These are phyloP conservation scores for Marmota flaviventris DNA, from an alignment of 2,113 vertebrate species.

Conservation along the genomic window DNA sequence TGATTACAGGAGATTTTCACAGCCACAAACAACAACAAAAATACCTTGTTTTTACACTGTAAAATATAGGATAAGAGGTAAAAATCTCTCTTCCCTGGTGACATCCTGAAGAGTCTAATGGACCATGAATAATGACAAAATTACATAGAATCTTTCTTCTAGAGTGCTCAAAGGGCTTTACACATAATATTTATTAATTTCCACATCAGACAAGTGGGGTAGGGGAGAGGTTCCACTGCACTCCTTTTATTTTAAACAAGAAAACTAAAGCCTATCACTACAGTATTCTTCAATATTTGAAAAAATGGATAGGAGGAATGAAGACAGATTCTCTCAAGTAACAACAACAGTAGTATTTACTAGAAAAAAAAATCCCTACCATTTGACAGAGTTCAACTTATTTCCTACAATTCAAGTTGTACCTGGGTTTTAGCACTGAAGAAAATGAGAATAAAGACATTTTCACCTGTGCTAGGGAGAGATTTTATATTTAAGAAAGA, in stretches of 20 bases:
- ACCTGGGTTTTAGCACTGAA: neutral
- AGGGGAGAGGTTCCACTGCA: neutral
- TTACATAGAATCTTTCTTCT: constrained; percentile 64
- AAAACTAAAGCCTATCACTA: constrained; percentile 7
- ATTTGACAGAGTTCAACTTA: neutral
- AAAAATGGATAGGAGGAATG: constrained; percentile 1
- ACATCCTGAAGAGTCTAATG: constrained; percentile 64
- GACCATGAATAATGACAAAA: constrained; percentile 72
- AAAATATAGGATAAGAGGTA: constrained; percentile 41
- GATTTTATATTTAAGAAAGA: neutral
- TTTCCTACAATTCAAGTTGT: constrained; percentile 18
- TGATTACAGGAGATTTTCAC: constrained; percentile 25
- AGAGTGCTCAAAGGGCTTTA: constrained; percentile 51
- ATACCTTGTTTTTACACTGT: constrained; percentile 47
- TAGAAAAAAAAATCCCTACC: neutral
- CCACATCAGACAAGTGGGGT: neutral
- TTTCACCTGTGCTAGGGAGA: neutral
- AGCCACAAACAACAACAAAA: constrained; percentile 63
- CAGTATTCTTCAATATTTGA: neutral
- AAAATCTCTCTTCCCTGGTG: constrained; percentile 57
- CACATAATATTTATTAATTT: constrained; percentile 73
- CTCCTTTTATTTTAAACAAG: constrained; percentile 56
- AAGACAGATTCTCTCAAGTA: constrained; percentile 10
- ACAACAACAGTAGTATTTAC: neutral
- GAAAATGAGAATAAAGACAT: constrained; percentile 23